Evolutionary conservation across 2,113 vertebrate species (phyloP), one percentile per base, ranked within the genome.

Genomic region (Nymphicus hollandicus): DNA sequence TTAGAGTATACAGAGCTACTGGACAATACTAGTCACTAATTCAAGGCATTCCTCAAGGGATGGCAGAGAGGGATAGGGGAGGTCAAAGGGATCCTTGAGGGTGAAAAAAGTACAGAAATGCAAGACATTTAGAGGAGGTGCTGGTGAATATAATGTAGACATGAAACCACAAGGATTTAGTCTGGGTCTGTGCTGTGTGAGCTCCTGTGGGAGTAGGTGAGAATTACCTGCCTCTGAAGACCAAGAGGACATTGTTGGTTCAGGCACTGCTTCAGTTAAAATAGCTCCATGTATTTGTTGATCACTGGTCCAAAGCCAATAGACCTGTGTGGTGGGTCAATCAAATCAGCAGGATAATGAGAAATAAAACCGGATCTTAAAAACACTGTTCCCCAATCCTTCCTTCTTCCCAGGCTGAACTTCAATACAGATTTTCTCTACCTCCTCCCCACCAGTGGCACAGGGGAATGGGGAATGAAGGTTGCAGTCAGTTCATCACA

Each of bases 91-190:
- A 44, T n/a, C 31, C 43, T 6, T 12, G 31, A 47, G 24, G 0
- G 0, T 47, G 29, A 33, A 61, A 73, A 87, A 52, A 1, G 0
- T 72, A 53, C 23, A 61, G 27, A 41, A 27, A 5, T 0, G 9
- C 17, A 23, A 46, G 50, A 28, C 7, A 11, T 47, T 86, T 17
- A 39, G 49, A 60, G 31, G 47, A 50, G n/a, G 20, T 39, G 44
- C 49, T 50, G 58, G 13, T 83, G 64, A 65, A 27, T 49, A 35
- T 6, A 16, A 8, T 4, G 31, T 9, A 56, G 60, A 43, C 7
- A 5, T 13, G 25, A 58, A 37, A 41, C 4, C n/a, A 25, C 28
- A 10, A 35, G 55, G 18, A n/a, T 63, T 55, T 46, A n/a, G 31
- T 6, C 18, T 35, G 44, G 35, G 23, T 37, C 41, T 63, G 33